Percentiles rank a stretch among this genome's conserved stretches.
Conservation (phyloP, 2,888 invertebrate species). For the Heliconius erato region DNA sequence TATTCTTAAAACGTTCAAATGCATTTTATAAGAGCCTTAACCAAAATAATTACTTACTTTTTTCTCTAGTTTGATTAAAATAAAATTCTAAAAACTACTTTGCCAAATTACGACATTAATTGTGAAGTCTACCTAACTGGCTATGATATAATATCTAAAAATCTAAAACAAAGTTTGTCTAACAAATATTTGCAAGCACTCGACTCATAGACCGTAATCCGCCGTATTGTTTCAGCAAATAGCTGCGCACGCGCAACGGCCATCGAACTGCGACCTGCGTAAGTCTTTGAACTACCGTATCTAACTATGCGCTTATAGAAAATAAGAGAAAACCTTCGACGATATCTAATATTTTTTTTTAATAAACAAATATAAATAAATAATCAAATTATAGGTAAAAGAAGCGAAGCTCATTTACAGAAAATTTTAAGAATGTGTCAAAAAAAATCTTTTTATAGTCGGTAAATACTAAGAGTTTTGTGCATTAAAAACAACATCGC, state of each 20-base stretch:
- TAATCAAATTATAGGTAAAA: background rate
- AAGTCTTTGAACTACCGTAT: constrained; percentile 51
- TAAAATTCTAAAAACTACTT: background rate
- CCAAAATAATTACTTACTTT: too few species aligned
- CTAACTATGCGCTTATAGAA: constrained; percentile 2
- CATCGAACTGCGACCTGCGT: constrained; percentile 61
- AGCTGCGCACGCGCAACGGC: constrained; percentile 50
- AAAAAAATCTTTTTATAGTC: background rate
- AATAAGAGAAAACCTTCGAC: background rate
- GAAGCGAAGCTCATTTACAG: too few species aligned
- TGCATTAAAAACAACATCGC: constrained; percentile 39
- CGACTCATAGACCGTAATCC: constrained; percentile 19
- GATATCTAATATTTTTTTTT: background rate
- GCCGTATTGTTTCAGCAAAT: constrained; percentile 29
- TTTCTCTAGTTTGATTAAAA: too few species aligned
- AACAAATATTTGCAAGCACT: constrained; percentile 25
- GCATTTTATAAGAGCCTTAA: too few species aligned
- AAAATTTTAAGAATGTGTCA: background rate
- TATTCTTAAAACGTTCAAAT: too few species aligned
- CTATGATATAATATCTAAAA: background rate
- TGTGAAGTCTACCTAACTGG: background rate
- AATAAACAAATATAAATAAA: too few species aligned
- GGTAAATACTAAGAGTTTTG: background rate
- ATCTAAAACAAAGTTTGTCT: background rate
- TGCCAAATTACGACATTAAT: background rate